Base-by-base conservation (phyloP, 2,113 vertebrate genomes). In the Pionites leucogaster region DNA sequence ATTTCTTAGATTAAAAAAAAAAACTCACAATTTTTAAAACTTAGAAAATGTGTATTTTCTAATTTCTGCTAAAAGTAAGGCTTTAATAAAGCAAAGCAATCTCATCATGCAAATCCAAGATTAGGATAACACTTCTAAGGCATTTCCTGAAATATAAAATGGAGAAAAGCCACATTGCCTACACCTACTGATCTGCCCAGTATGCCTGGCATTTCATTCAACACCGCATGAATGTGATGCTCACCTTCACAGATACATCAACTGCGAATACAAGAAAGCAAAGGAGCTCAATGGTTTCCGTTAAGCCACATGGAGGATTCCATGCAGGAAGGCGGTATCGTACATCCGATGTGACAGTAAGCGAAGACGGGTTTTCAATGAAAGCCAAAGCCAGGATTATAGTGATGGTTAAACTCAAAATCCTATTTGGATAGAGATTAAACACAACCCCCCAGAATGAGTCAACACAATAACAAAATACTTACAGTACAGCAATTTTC, bases 291-390 rank as follows among this genome's bases (percentile, higher is more conserved):
- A 99, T 2, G 50, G 98, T 94, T 91, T 99, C 99, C 0, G 98
- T 99, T 27, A 99, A 57, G 44, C 99, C 99, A 6, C 99, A 99
- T 0, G 98, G 99, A 5, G 98, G 99, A 35, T 99, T 90, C 99
- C 98, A 99, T 2, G 98, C 63, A 0, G 86, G 50, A 4, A 25
- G 53, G 60, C 98, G 98, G 91, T 96, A 96, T 23, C 99, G 98
- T 5, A 98, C 97, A 4, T 99, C 99, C 0, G 99, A 99, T 0
- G 99, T 98, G 17, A 96, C 1, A 0, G 99, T 98, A 63, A 99
- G 91, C 0, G 99, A 99, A 27, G 99, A 99, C 0, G 99, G 99
- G 2, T 95, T 98, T 92, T 99, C 99, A 3, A 99, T 17, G 17
- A 99, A 99, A 8, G 99, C 99, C 98, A 99, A 82, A 63, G 97